Conservation (phyloP, 2,888 invertebrate species). For the Autographa pulchrina region DNA sequence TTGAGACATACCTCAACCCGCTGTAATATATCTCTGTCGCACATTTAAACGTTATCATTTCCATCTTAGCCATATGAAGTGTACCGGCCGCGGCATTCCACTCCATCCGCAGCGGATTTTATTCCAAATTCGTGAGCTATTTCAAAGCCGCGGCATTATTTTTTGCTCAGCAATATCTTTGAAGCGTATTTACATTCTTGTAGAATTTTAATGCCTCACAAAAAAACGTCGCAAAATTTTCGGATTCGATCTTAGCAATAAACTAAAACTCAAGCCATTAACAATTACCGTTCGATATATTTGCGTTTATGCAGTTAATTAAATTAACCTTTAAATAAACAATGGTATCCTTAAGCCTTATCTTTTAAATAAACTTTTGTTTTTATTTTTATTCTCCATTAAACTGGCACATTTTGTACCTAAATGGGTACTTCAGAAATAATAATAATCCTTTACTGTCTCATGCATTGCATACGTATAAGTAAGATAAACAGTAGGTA, state of each 20-base stretch:
- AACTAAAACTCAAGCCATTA: not conserved
- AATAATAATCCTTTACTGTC: conserved; percentile 11
- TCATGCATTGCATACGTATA: conserved; percentile 4
- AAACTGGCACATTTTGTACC: conserved; percentile 8
- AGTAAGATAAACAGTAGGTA: conserved; percentile 10
- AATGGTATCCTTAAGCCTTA: conserved; percentile 14
- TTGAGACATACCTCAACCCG: conserved; percentile 41
- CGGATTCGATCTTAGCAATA: conserved; percentile 5
- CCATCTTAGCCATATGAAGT: conserved; percentile 61
- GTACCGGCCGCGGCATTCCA: conserved; percentile 62
- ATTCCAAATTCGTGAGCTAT: conserved; percentile 71
- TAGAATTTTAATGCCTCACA: conserved; percentile 17
- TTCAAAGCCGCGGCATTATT: conserved; percentile 60
- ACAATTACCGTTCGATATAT: not conserved
- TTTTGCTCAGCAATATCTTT: conserved; percentile 40
- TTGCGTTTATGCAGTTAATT: not conserved
- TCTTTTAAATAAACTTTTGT: conserved; percentile 10
- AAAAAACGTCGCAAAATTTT: conserved; percentile 11
- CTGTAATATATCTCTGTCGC: conserved; percentile 53
- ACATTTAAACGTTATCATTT: conserved; percentile 60
- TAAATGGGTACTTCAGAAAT: conserved; percentile 9
- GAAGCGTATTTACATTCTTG: conserved; percentile 38
- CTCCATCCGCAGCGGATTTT: conserved; percentile 65
- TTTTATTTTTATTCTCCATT: conserved; percentile 7
- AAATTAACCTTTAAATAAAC: conserved; percentile 20